Evolutionary conservation across 2,797 vertebrate species (phyloP).

Genomic region (Ceyx erithaca): DNA sequence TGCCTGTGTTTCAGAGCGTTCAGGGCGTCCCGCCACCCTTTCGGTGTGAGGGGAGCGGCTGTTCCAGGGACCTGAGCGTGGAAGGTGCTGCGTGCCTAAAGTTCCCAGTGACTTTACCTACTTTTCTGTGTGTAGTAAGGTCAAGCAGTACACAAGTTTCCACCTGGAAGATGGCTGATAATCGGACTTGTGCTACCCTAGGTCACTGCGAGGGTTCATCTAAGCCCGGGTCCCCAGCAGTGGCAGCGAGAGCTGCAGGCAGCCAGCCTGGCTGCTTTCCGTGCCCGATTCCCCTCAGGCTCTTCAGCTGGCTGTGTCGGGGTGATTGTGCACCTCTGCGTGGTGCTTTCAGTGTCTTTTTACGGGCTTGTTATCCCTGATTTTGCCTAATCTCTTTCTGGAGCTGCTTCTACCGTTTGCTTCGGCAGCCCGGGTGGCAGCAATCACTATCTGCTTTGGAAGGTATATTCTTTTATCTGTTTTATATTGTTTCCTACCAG

Average conservation of each 20-base stretch:
- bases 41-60: background rate
- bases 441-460: background rate
- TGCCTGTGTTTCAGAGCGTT: accelerated
- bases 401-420: background rate
- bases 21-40: background rate
- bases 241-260: accelerated
- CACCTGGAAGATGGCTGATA: too few species aligned
- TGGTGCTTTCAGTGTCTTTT: background rate
- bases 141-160: background rate
- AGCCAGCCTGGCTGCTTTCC: background rate
- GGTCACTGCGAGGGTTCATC: too few species aligned
- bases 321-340: background rate
- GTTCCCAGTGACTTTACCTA: background rate
- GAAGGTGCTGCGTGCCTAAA: accelerated
- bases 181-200: background rate
- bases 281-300: background rate
- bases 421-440: background rate
- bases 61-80: accelerated
- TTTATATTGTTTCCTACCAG: background rate
- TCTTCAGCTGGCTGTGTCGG: background rate
- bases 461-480: background rate
- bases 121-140: background rate
- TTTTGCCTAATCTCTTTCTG: background rate
- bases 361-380: background rate
- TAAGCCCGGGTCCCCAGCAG: background rate